phyloP scores from a whole-genome alignment of 2,797 vertebrate species.

The Pseudochirops corinnae region DNA sequence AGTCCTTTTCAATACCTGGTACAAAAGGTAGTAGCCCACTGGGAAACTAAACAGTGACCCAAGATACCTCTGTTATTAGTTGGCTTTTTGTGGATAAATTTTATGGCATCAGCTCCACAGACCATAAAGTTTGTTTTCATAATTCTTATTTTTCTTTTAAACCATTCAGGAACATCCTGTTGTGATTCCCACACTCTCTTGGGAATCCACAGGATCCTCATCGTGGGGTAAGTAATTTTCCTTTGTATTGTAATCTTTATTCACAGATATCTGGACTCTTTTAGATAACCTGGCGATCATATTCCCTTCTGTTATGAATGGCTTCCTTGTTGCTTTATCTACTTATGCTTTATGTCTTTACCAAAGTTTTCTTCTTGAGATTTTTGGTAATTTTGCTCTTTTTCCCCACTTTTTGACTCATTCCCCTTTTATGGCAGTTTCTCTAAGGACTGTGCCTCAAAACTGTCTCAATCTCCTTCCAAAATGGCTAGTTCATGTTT shows the following conservation, averaged over 20 bases:
- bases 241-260: neutral
- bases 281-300: neutral
- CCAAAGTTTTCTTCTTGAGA: too few species aligned
- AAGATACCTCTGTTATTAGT: neutral
- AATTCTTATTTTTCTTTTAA: neutral
- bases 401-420: too few species aligned
- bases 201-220: neutral
- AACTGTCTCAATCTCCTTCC: too few species aligned
- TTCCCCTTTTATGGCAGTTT: too few species aligned
- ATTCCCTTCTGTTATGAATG: neutral
- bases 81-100: neutral
- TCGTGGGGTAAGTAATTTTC: neutral
- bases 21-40: neutral
- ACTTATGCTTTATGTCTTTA: neutral
- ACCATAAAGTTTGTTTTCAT: too few species aligned
- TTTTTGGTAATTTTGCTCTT: too few species aligned
- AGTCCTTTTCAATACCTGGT: neutral
- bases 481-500: too few species aligned
- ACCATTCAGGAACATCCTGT: neutral
- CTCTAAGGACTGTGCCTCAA: too few species aligned
- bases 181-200: neutral
- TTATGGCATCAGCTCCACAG: too few species aligned
- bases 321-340: neutral
- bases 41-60: neutral
- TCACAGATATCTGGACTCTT: neutral